Evolutionary conservation across 2,113 vertebrate genomes (phyloP).

Genomic region (Okapia johnstoni): DNA sequence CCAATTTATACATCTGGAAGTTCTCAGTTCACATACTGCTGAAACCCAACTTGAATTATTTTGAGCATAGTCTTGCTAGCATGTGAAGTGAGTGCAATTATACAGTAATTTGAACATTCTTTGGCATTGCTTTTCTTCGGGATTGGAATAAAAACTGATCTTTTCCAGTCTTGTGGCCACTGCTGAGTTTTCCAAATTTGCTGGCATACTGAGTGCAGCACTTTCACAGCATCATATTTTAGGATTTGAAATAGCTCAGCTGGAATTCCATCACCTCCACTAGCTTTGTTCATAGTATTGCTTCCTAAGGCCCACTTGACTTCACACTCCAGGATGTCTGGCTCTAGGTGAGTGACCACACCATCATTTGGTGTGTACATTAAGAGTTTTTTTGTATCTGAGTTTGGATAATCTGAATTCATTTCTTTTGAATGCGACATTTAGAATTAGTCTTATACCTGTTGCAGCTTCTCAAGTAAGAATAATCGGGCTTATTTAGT

Average conservation of each 20-base stretch:
- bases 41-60: background rate
- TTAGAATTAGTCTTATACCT: background rate
- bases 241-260: background rate
- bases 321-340: background rate
- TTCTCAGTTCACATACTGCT: background rate
- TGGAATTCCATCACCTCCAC: background rate
- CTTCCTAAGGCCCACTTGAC: background rate
- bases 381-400: background rate
- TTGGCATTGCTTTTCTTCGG: background rate
- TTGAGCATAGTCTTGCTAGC: background rate
- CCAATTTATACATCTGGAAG: background rate
- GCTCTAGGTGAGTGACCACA: background rate
- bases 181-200: background rate
- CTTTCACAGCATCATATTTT: background rate
- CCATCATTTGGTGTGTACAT: background rate
- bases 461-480: background rate
- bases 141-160: background rate
- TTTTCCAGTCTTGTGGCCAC: background rate
- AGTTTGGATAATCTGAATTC: background rate
- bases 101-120: background rate
- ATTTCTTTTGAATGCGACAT: background rate
- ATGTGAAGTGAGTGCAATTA: background rate
- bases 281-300: background rate
- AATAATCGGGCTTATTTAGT: background rate
- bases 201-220: background rate